Base-by-base conservation (phyloP, 92 coral and sea anemone species). In the Phymanthus crucifer region DNA sequence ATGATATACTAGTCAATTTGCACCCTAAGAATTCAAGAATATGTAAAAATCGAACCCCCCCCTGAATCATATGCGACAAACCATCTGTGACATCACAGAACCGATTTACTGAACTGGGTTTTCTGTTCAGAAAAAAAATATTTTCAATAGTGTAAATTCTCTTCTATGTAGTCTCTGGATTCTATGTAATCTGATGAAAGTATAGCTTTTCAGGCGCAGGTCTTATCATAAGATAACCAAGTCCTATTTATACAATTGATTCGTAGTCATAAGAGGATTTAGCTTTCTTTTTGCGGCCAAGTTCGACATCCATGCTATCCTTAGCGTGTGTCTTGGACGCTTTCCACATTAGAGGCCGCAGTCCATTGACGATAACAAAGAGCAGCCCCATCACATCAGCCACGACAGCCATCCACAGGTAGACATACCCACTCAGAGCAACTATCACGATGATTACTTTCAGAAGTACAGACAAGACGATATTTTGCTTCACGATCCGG, bases 331-430 rank as follows among this genome's bases (percentile, higher is more conserved):
- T 75, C 47, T 73, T 76, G n/a, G 88, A 80, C 37, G 89, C 88
- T 52, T 89, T 85, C 99, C 99, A 93, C 74, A 85, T 29, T 10
- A 95, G 88, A 40, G 99, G 99, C 26, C 99, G 91, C 34, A 95
- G 81, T 38, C 99, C 99, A 66, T 95, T 95, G 6, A 93, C 18
- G 48, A 95, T 83, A 34, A 95, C 99, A 37, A 90, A 84, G 18
- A 95, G 36, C 21, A 95, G 74, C 17, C 99, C 99, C 4, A 95
- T 74, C 7, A 92, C 93, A 73, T 95, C 99, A 26, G 97, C 94
- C 24, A 94, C 54, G 4, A 95, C 99, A 26, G 98, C 99, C 97
- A 95, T 91, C 99, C 99, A 95, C 70, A 95, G 80, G 4, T 87
- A 73, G 17, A 91, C 92, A 64, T 89, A 77, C 27, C 99, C 99